Conservation (phyloP, 2,888 invertebrate genomes). For the Epirrhoe alternata region DNA sequence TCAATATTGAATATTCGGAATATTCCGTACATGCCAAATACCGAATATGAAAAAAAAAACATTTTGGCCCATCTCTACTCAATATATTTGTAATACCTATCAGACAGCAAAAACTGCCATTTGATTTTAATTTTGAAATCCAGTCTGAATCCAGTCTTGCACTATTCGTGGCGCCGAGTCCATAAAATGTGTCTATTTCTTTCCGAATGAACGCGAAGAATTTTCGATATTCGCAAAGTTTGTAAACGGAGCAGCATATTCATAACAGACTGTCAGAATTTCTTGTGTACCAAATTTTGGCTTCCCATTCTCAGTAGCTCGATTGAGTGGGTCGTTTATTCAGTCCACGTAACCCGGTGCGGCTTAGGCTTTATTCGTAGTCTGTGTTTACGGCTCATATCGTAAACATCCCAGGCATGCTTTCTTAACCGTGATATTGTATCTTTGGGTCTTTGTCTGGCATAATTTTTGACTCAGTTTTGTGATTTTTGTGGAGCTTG, state of each 20-base stretch:
- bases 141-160: background rate
- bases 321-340: conserved; percentile 29
- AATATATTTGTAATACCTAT: background rate
- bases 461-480: conserved; percentile 20
- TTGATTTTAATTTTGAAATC: background rate
- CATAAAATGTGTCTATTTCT: background rate
- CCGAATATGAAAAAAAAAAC: too few species aligned
- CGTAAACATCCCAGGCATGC: conserved; percentile 53
- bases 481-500: conserved; percentile 9
- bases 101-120: background rate
- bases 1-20: too few species aligned
- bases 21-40: too few species aligned
- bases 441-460: conserved; percentile 18
- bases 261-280: conserved; percentile 26
- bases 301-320: conserved; percentile 15
- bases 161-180: background rate
- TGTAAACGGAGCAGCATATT: conserved; percentile 8
- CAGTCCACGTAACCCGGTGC: conserved; percentile 24
- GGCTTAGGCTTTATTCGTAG: conserved; percentile 32
- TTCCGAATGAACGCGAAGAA: background rate
- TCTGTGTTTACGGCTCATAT: conserved; percentile 52
- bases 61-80: too few species aligned
- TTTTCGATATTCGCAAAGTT: background rate
- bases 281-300: conserved; percentile 24
- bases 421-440: conserved; percentile 34